Evolutionary conservation across 2,113 vertebrate genomes (phyloP).

Genomic region (Hippocampus mohnikei): DNA sequence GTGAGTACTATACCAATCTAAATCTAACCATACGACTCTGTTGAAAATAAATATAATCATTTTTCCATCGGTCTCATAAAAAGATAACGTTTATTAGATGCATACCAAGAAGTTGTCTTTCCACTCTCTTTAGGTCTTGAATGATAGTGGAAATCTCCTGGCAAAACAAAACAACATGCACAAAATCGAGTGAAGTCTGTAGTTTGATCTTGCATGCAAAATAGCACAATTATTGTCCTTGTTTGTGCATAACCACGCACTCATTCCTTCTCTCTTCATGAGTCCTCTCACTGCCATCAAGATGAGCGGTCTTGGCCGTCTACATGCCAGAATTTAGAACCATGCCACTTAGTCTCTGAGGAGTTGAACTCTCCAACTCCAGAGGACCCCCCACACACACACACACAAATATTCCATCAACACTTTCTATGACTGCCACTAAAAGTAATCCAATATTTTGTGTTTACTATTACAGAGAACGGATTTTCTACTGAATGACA

Average conservation of each 20-base stretch:
- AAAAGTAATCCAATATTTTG: slow-evolving; percentile 27
- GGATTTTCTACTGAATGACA: slow-evolving; percentile 8
- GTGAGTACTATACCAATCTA: not conserved
- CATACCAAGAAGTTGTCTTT: slow-evolving; percentile 89
- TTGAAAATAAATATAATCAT: not conserved
- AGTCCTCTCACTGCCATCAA: slow-evolving; percentile 12
- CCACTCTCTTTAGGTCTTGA: slow-evolving; percentile 90
- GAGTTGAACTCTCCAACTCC: not conserved
- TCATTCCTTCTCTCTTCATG: slow-evolving; percentile 37
- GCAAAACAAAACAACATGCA: slow-evolving; percentile 20
- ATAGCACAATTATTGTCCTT: not conserved
- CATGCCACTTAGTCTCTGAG: slow-evolving; percentile 9
- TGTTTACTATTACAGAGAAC: not conserved
- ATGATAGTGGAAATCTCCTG: slow-evolving; percentile 93
- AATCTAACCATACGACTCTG: not conserved
- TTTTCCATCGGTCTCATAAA: not conserved
- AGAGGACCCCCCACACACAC: not conserved
- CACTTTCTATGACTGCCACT: slow-evolving; percentile 21
- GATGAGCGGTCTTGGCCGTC: not conserved
- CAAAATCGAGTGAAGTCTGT: not conserved
- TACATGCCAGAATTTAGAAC: slow-evolving; percentile 31
- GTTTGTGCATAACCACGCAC: slow-evolving; percentile 15
- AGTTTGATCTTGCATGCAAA: not conserved
- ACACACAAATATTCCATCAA: slow-evolving; percentile 17
- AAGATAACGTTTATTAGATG: not conserved